Percentiles rank a stretch among this genome's conserved stretches.
Conservation (phyloP, 2,113 vertebrate genomes). For the Otocyon megalotis region DNA sequence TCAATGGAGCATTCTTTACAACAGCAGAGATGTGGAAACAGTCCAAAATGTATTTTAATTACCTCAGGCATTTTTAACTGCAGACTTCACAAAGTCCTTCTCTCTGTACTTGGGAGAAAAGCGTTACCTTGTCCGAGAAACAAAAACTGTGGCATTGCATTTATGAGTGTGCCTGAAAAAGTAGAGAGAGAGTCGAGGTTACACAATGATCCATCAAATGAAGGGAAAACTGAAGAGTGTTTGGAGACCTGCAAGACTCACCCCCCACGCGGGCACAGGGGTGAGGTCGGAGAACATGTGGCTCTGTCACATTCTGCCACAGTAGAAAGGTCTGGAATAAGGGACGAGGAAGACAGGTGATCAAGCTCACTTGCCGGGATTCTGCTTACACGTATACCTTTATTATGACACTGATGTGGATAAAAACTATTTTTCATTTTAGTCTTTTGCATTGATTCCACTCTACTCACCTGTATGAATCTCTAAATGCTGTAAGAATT, state of each 20-base stretch:
- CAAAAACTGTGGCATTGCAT: background rate
- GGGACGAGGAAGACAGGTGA: too few species aligned
- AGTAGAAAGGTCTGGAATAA: background rate
- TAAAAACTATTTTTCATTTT: background rate
- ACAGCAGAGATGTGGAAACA: background rate
- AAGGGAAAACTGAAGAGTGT: background rate
- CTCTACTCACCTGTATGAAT: background rate
- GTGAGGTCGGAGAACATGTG: background rate
- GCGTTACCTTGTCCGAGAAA: background rate
- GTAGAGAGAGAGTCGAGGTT: background rate
- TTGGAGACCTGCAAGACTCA: too few species aligned
- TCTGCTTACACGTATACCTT: background rate
- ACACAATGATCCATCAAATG: background rate
- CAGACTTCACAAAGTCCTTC: background rate
- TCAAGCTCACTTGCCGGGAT: rapidly evolving
- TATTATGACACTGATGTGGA: too few species aligned
- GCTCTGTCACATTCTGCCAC: too few species aligned
- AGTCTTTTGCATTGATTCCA: background rate
- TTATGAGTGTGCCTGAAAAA: background rate
- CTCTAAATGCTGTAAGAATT: background rate
- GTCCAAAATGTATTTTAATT: background rate
- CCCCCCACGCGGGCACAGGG: rapidly evolving
- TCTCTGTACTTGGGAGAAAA: background rate
- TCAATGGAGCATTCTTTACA: background rate
- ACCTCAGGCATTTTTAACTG: background rate